phyloP scores from a whole-genome alignment of 2,888 invertebrate genomes.

The Eucriotettix oculatus region DNA sequence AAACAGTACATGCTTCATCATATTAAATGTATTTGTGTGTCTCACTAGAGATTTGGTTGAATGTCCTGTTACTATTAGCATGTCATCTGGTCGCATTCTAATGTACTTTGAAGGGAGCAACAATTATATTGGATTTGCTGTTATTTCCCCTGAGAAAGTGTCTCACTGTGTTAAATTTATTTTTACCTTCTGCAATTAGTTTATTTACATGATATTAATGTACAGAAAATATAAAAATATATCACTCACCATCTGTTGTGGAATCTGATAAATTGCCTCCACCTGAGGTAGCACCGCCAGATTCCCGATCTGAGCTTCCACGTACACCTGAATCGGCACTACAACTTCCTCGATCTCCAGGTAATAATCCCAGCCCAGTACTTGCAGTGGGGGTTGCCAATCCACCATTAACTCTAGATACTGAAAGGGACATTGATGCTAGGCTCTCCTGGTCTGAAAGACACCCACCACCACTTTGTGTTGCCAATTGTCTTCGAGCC shows the following conservation, averaged over 20 bases:
- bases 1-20: too few relatives aligned
- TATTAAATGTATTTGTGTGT: too few relatives aligned
- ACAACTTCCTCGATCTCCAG: slow-evolving; percentile 64
- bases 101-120: too few relatives aligned
- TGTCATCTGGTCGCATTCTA: too few relatives aligned
- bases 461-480: slow-evolving; percentile 39
- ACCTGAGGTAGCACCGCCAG: slow-evolving; percentile 63
- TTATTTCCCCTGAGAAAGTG: too few relatives aligned
- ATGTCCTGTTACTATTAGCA: too few relatives aligned
- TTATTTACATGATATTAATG: too few relatives aligned
- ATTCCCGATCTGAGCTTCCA: slow-evolving; percentile 65
- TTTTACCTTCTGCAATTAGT: too few relatives aligned
- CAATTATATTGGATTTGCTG: too few relatives aligned
- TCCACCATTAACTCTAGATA: slow-evolving; percentile 29
- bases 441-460: slow-evolving; percentile 73
- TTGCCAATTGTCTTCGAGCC: slow-evolving; percentile 51
- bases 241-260: slow-evolving; percentile 48
- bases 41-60: too few relatives aligned
- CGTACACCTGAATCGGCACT: slow-evolving; percentile 76
- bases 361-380: slow-evolving; percentile 23
- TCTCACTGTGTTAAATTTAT: too few relatives aligned
- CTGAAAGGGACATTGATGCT: slow-evolving; percentile 45
- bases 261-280: slow-evolving; percentile 69
- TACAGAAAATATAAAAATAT: too few relatives aligned
- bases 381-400: slow-evolving; percentile 18